Evolutionary conservation across 2,888 invertebrate species (phyloP), one percentile per base, ranked within the genome.

Genomic region (Drosophila phalerata): DNA sequence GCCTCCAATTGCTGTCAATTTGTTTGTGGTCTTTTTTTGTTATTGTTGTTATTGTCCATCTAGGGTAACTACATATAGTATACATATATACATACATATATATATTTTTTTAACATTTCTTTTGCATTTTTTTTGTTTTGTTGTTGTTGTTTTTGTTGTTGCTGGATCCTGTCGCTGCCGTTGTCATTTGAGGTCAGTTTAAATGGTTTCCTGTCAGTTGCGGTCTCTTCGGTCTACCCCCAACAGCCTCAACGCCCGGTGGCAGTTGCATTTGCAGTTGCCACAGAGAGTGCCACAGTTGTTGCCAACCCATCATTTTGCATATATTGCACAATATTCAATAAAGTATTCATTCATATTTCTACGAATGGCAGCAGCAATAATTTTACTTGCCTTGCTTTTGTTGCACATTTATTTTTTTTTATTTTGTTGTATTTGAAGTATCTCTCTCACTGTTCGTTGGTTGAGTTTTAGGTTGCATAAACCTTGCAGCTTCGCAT

Each of bases 141-240:
- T 47, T 57, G 69, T 56, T 52, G 62, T 53, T 68, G 62, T n/a
- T n/a, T n/a, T n/a, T 68, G 45, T 47, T 57, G 69, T 56, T 52
- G 62, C 56, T 68, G 62, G 49, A 25, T 51, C n/a, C 78, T 80
- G 74, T 70, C 70, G 79, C 77, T 88, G 89, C 51, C 83, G 83
- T 67, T 89, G 85, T 88, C 84, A 78, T 89, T 89, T 85, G 90
- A 88, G 88, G 88, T 85, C 86, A 85, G 81, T 88, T 89, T 88
- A 88, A 89, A 89, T 85, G 89, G 89, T 89, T 89, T 88, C 88
- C 85, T 88, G 89, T 89, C 89, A 88, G 88, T 79, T 76, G 85
- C 42, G 89, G 89, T 88, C 73, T 79, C 38, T 53, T 82, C 69
- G 85, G 89, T 85, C 85, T 78, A 81, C 82, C 88, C 68, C 62